Evolutionary conservation across 2,888 invertebrate species (phyloP).

Genomic region (Cheilosia impressa): DNA sequence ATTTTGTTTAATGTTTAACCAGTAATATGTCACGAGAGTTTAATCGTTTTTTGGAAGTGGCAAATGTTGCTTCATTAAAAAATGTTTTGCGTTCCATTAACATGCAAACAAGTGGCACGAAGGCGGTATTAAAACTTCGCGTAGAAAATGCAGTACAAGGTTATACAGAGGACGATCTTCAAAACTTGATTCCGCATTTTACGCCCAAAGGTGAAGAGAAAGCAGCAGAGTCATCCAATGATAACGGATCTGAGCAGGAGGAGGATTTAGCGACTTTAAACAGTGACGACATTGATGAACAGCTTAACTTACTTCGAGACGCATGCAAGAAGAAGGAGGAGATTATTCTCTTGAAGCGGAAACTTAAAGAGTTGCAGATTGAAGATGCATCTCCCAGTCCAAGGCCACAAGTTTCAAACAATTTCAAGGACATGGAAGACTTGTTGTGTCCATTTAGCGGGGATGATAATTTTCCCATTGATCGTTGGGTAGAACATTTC

Average conservation of each 20-base stretch:
- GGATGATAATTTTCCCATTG: slow-evolving; percentile 60
- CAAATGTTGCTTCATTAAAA: background rate
- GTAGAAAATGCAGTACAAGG: slow-evolving; percentile 7
- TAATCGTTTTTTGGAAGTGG: background rate
- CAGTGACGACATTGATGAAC: slow-evolving; percentile 10
- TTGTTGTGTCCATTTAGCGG: slow-evolving; percentile 48
- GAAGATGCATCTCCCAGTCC: slow-evolving; percentile 24
- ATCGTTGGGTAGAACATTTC: slow-evolving; percentile 46
- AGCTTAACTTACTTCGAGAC: slow-evolving; percentile 31
- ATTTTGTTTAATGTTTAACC: background rate
- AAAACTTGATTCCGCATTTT: background rate
- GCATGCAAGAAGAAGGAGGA: slow-evolving; percentile 38
- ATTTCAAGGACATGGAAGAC: slow-evolving; percentile 55
- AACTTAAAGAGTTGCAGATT: slow-evolving; percentile 15
- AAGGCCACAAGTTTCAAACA: slow-evolving; percentile 25
- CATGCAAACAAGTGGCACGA: background rate
- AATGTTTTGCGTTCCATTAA: background rate
- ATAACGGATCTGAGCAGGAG: slow-evolving; percentile 21
- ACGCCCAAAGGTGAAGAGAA: background rate
- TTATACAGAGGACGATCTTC: slow-evolving; percentile 15
- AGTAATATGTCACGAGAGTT: background rate
- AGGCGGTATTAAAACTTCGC: slow-evolving; percentile 1
- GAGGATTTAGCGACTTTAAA: background rate
- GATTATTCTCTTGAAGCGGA: slow-evolving; percentile 18
- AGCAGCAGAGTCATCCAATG: background rate